phyloP scores from a whole-genome alignment of 2,113 vertebrate genomes.

The Austrofundulus limnaeus region DNA sequence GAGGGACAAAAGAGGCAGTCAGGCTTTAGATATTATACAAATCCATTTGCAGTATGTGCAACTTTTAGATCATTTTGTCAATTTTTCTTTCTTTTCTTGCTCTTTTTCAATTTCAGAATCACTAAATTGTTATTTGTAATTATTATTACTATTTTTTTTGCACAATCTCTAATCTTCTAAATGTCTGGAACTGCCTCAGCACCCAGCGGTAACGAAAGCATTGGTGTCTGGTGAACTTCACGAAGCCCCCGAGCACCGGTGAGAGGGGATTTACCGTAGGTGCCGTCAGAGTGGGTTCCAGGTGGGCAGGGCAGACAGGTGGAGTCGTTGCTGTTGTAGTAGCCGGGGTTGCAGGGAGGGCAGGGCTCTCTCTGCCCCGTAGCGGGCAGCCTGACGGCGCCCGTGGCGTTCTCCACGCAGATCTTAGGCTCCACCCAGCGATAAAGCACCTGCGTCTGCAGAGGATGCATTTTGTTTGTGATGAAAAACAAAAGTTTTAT shows the following conservation, averaged over 20 bases:
- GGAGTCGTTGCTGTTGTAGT: slow-evolving; percentile 91
- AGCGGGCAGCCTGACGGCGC: slow-evolving; percentile 84
- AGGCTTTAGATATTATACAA: too few relatives aligned
- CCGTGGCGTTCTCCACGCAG: slow-evolving; percentile 85
- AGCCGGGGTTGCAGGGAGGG: slow-evolving; percentile 96
- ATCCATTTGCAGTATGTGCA: too few relatives aligned
- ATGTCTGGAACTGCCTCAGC: background rate
- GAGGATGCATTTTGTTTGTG: too few relatives aligned
- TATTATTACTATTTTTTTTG: background rate
- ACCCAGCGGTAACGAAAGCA: background rate
- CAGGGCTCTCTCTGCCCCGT: slow-evolving; percentile 89
- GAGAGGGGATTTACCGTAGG: slow-evolving; percentile 75
- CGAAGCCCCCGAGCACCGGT: background rate
- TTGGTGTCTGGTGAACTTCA: background rate
- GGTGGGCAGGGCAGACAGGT: slow-evolving; percentile 88
- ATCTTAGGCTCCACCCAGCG: slow-evolving; percentile 96
- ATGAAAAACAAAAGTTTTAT: too few relatives aligned
- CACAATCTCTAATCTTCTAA: background rate
- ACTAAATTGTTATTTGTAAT: too few relatives aligned
- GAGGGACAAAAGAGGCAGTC: too few relatives aligned
- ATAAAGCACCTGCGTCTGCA: slow-evolving; percentile 93
- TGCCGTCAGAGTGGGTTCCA: slow-evolving; percentile 90
- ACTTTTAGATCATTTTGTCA: background rate
- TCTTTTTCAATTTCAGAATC: too few relatives aligned
- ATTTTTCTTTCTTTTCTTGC: too few relatives aligned